Percentiles rank a stretch among this genome's conserved stretches.
These are phyloP conservation scores for Sitophilus oryzae DNA, from an alignment of 1,140 invertebrate species.

Conservation along the genomic window DNA sequence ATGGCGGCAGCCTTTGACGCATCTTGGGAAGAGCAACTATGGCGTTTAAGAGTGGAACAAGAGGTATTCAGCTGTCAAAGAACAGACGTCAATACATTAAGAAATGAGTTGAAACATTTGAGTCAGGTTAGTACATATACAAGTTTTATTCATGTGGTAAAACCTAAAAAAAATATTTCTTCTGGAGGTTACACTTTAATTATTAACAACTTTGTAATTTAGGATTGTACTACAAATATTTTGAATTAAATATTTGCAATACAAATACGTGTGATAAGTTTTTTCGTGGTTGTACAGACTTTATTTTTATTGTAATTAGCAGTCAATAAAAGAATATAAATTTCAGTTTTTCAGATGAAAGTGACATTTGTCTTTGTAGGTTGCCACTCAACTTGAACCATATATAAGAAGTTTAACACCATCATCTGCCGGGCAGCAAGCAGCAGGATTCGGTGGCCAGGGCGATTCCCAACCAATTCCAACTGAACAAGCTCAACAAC, in stretches of 20 bases:
- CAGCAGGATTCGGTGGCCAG: conserved; percentile 33
- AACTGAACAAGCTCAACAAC: conserved; percentile 44
- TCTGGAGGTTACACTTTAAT: too few relatives aligned
- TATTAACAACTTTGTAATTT: too few relatives aligned
- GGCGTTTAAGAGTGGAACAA: conserved; percentile 61
- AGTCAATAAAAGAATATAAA: too few relatives aligned
- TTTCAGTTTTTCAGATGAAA: too few relatives aligned
- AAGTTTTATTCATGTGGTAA: too few relatives aligned
- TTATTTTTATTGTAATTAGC: too few relatives aligned
- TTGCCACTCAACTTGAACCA: conserved; percentile 59
- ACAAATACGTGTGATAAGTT: not conserved
- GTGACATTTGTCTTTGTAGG: too few relatives aligned
- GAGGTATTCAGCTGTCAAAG: conserved; percentile 56
- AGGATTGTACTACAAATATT: too few relatives aligned
- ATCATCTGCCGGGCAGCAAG: conserved; percentile 39
- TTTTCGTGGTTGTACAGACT: not conserved
- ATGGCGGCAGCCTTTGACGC: conserved; percentile 56
- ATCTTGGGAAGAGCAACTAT: conserved; percentile 65
- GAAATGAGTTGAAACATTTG: conserved; percentile 61
- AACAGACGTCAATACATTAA: conserved; percentile 58
- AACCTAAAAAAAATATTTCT: too few relatives aligned
- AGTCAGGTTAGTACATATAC: conserved; percentile 48
- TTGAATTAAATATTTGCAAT: too few relatives aligned
- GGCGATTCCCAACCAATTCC: conserved; percentile 27
- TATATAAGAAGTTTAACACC: conserved; percentile 55